Conservation (phyloP, 2,888 invertebrate species). For the Ctenicera cuprea region DNA sequence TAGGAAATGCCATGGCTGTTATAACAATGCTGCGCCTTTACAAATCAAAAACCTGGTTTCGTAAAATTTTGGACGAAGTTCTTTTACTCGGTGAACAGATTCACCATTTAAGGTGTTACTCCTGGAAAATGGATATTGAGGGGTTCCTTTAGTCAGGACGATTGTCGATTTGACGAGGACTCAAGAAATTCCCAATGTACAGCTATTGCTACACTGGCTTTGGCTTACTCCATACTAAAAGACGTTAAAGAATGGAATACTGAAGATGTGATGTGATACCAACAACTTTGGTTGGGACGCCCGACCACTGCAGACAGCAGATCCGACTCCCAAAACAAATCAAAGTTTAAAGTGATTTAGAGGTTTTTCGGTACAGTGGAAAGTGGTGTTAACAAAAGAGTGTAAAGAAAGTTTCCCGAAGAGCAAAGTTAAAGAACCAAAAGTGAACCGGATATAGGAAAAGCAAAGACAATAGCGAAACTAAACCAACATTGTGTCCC, state of each 20-base stretch:
- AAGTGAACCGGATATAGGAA: no score
- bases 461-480: no score
- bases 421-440: no score
- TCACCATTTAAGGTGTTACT: constrained; percentile 59
- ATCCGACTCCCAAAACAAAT: no score
- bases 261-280: constrained; percentile 69
- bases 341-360: no score
- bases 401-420: no score
- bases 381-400: no score
- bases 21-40: constrained; percentile 68
- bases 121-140: constrained; percentile 68
- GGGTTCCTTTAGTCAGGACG: constrained; percentile 67
- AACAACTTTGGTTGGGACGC: no score
- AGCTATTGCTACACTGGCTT: constrained; percentile 69
- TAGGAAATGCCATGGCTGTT: constrained; percentile 69
- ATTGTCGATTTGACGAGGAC: constrained; percentile 66
- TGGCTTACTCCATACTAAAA: constrained; percentile 67
- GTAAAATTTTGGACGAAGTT: constrained; percentile 67
- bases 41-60: constrained; percentile 70
- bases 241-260: constrained; percentile 67
- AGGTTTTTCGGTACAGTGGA: no score
- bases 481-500: no score
- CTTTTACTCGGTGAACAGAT: constrained; percentile 68
- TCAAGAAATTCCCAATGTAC: constrained; percentile 71
- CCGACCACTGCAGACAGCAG: no score